Evolutionary conservation across 2,797 vertebrate species (phyloP).

Genomic region (Notolepis coatsorum): DNA sequence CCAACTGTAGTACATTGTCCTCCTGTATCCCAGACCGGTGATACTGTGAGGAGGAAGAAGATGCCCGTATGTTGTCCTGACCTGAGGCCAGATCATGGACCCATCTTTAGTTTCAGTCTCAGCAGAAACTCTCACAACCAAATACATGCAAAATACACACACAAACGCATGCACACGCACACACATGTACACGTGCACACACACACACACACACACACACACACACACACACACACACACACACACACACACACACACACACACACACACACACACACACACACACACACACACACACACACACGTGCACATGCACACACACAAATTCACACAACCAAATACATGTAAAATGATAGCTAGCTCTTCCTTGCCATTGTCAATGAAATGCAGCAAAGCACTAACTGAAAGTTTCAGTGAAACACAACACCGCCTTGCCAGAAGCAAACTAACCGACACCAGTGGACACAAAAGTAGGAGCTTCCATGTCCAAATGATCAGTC

Average conservation of each 20-base stretch:
- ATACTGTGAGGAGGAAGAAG: slow-evolving; percentile 22
- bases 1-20: slow-evolving; percentile 2
- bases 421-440: slow-evolving; percentile 33
- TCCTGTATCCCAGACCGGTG: slow-evolving; percentile 13
- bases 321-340: slow-evolving; percentile 62
- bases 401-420: slow-evolving; percentile 62
- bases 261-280: slow-evolving; percentile 7
- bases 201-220: slow-evolving; percentile 1
- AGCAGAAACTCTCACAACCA: slow-evolving; percentile 72
- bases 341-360: slow-evolving; percentile 66
- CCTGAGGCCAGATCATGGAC: slow-evolving; percentile 32
- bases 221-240: slow-evolving; percentile 25
- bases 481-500: slow-evolving; percentile 7
- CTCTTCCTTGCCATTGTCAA: slow-evolving; percentile 45
- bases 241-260: slow-evolving; percentile 23
- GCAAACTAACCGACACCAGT: slow-evolving; percentile 11
- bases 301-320: no score
- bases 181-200: slow-evolving; percentile 18
- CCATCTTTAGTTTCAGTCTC: slow-evolving; percentile 68
- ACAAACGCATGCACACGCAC: slow-evolving; percentile 15
- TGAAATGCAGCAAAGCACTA: slow-evolving; percentile 19
- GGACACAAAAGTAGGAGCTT: slow-evolving; percentile 10
- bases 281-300: slow-evolving; percentile 11
- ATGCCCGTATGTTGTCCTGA: slow-evolving; percentile 14
- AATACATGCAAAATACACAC: slow-evolving; percentile 75